Evolutionary conservation across 2,113 vertebrate genomes (phyloP).

Genomic region (Aythya baeri): DNA sequence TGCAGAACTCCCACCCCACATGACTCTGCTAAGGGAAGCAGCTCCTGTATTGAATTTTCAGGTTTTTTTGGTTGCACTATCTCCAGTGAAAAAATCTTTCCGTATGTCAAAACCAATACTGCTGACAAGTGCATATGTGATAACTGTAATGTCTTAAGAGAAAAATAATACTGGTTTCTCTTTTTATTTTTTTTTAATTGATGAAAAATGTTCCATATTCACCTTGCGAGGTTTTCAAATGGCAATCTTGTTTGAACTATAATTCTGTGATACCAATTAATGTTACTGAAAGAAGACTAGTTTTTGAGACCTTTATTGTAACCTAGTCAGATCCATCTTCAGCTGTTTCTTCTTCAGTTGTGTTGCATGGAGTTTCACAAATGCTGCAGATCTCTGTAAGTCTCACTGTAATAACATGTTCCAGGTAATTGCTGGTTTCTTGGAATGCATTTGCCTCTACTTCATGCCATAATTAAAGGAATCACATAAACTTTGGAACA

Average conservation of each 20-base stretch:
- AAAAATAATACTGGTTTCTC: neutral
- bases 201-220: neutral
- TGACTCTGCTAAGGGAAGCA: neutral
- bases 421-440: conserved; percentile 75
- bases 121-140: neutral
- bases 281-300: neutral
- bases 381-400: conserved; percentile 62
- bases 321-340: neutral
- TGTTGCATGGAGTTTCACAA: conserved; percentile 51
- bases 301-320: conserved; percentile 40
- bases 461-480: conserved; percentile 81
- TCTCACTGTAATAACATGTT: conserved; percentile 73
- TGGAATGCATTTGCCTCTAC: conserved; percentile 66
- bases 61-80: neutral
- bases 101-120: neutral
- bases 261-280: neutral
- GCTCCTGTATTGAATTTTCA: neutral
- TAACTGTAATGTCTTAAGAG: neutral
- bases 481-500: conserved; percentile 66
- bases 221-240: neutral
- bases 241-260: neutral
- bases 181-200: neutral
- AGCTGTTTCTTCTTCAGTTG: conserved; percentile 43
- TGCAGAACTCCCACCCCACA: neutral
- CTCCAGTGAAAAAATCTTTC: neutral